Conservation (phyloP, 2,888 invertebrate species). For the Tenthredo notha region DNA sequence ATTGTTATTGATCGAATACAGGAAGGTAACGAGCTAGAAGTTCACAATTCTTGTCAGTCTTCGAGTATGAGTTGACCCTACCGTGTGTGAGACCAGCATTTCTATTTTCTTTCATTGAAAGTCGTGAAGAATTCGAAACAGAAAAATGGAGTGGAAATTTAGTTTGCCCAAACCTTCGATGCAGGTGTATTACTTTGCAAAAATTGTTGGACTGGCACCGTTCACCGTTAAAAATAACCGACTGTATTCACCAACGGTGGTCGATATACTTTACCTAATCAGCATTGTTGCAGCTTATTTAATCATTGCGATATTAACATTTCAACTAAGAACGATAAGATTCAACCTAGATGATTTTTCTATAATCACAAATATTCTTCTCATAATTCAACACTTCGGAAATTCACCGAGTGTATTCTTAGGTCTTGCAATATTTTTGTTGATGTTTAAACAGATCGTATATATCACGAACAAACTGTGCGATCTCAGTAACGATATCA, state of each 20-base stretch:
- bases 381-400: background rate
- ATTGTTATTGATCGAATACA: too few relatives aligned
- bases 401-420: background rate
- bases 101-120: too few relatives aligned
- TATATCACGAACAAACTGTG: background rate
- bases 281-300: background rate
- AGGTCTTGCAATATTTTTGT: background rate
- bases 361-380: too few relatives aligned
- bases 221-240: background rate
- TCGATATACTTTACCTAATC: background rate
- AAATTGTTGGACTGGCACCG: background rate
- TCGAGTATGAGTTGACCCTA: too few relatives aligned
- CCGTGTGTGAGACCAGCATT: too few relatives aligned
- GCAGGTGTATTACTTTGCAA: conserved; percentile 9
- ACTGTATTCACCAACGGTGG: background rate
- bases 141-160: background rate
- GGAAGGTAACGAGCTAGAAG: too few relatives aligned
- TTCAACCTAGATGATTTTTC: background rate
- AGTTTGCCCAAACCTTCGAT: background rate
- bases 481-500: background rate
- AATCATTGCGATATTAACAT: background rate
- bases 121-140: background rate
- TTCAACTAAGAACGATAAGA: background rate
- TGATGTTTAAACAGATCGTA: background rate
- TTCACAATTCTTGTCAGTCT: too few relatives aligned